Evolutionary conservation across 2,797 vertebrate species (phyloP).

Genomic region (Alectoris magna): DNA sequence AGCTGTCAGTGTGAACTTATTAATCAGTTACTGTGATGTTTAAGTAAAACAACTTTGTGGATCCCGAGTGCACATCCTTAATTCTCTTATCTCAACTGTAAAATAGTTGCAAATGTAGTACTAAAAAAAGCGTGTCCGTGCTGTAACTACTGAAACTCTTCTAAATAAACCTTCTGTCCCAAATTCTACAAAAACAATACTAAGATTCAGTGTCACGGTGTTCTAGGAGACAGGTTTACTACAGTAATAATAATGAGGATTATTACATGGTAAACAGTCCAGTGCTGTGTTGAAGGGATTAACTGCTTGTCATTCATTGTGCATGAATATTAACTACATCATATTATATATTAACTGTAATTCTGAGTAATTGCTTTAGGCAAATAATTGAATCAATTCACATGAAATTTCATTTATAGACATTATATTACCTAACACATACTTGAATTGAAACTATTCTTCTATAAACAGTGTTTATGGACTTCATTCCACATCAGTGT

Average conservation of each 20-base stretch:
- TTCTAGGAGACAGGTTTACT: neutral
- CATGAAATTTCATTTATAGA: neutral
- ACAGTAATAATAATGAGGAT: neutral
- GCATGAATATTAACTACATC: neutral
- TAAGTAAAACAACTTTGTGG: neutral
- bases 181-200: neutral
- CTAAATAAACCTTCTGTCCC: neutral
- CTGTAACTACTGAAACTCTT: neutral
- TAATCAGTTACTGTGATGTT: neutral
- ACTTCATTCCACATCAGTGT: neutral
- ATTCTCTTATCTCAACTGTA: neutral
- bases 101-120: neutral
- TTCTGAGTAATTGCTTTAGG: neutral
- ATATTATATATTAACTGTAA: neutral
- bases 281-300: neutral
- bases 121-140: neutral
- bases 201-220: neutral
- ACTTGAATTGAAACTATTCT: neutral
- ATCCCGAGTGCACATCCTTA: neutral
- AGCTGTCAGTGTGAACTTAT: neutral
- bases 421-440: neutral
- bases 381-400: neutral
- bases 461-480: neutral
- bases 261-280: neutral
- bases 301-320: neutral